A percentile compares a stretch with the other conserved stretches of the same genome.
phyloP scores from a whole-genome alignment of 1,140 invertebrate genomes.

The Sinella curviseta region DNA sequence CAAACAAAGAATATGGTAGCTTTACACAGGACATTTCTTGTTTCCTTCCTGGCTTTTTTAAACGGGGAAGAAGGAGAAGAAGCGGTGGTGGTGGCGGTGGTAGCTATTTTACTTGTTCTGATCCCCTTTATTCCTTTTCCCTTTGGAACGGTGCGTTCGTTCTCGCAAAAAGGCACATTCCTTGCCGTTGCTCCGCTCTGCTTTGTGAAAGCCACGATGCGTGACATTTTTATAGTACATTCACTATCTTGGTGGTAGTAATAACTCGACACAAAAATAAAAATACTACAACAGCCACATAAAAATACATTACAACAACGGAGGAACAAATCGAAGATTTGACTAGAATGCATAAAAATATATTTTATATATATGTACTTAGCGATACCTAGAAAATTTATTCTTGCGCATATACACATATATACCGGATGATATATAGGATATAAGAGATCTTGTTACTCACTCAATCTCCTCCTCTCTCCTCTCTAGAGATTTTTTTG shows the following conservation, averaged over 20 bases:
- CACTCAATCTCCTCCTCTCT: background rate
- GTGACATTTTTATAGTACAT: conserved; percentile 18
- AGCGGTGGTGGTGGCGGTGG: too few species aligned
- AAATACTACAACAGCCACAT: too few species aligned
- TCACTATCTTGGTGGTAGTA: background rate
- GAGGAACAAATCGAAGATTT: too few species aligned
- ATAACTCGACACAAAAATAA: too few species aligned
- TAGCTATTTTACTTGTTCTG: background rate
- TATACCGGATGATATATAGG: too few species aligned
- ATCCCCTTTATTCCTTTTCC: background rate
- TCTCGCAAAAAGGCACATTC: conserved; percentile 10
- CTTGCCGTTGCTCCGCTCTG: background rate
- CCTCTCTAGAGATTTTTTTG: background rate
- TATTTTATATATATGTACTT: too few species aligned
- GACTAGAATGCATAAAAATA: too few species aligned
- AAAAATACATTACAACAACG: too few species aligned
- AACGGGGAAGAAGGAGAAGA: background rate
- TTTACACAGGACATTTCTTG: background rate
- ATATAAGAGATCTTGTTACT: too few species aligned
- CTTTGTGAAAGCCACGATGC: conserved; percentile 19
- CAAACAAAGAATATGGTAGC: background rate
- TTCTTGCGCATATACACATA: too few species aligned
- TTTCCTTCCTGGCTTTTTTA: background rate
- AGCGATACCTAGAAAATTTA: too few species aligned
- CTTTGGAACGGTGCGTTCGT: too few species aligned